Conservation (phyloP, 2,888 invertebrate species). For the Linnaemya tessellans region DNA sequence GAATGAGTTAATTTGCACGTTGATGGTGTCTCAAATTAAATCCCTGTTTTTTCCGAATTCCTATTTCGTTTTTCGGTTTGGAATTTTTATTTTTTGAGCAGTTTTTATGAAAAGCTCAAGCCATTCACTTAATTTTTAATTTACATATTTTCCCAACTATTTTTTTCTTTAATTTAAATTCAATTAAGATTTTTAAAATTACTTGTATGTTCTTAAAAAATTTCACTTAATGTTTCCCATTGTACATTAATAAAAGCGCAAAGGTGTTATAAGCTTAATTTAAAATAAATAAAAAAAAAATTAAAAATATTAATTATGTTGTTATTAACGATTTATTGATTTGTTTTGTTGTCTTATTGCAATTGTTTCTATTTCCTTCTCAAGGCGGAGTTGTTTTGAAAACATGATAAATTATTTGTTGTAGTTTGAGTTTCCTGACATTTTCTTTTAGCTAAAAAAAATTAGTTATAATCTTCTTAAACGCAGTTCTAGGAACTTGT, state of each 20-base stretch:
- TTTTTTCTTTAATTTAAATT: too few species aligned
- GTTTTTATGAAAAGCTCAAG: too few species aligned
- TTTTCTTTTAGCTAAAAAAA: neutral
- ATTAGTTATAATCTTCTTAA: neutral
- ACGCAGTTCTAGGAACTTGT: neutral
- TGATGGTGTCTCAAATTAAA: too few species aligned
- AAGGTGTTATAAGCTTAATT: conserved; percentile 14
- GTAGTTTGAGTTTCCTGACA: conserved; percentile 9
- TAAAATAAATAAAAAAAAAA: neutral
- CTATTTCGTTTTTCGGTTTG: too few species aligned
- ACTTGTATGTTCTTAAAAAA: too few species aligned
- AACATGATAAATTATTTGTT: neutral
- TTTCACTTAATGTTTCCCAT: neutral
- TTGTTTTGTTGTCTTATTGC: neutral
- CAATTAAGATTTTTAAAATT: too few species aligned
- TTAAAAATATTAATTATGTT: conserved; percentile 42
- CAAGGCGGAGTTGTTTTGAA: conserved; percentile 39
- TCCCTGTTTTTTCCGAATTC: too few species aligned
- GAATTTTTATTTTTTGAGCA: too few species aligned
- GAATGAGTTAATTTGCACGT: too few species aligned
- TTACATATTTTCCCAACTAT: too few species aligned
- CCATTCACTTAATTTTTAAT: too few species aligned
- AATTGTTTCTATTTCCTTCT: conserved; percentile 35
- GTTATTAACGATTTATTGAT: conserved; percentile 2
- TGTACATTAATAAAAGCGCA: neutral